Base-by-base conservation (phyloP, 2,113 vertebrate species). In the Mirounga angustirostris region DNA sequence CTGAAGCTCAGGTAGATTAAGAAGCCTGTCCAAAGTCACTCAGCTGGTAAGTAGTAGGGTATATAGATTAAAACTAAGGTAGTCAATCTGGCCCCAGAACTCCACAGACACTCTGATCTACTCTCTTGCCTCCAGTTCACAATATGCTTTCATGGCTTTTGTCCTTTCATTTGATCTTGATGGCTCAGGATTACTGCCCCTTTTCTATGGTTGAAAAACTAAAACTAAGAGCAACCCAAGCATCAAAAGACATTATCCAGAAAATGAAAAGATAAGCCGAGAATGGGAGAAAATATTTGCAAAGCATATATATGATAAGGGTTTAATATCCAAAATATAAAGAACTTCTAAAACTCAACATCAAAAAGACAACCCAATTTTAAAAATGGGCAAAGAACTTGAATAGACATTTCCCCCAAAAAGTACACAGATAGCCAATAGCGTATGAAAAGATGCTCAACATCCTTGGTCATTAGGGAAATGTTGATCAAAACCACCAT, bases 301-400 rank as follows among this genome's bases (percentile, higher is more conserved):
- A 96, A 90, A 67, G 87, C 16, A n/a, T 69, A 14, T 87, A 76
- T 58, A 16, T 96, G 46, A 26, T 91, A 43, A 76, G 65, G 30
- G 10, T 95, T 94, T 96, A 95, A 82, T 56, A 24, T 82, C 54
- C 46, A 85, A 89, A 96, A 93, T 24, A 43, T 71, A 61, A 91
- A 91, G 86, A 74, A 56, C 36, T 78, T 89, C 58, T 94, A 89
- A 91, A 69, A 71, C 24, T 79, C 24, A 52, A 85, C 56, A 76
- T 24, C 81, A 65, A 71, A 81, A 80, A 36, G 15, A 59, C 43
- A 97, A 56, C 24, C 18, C 43, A 89, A 13, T 88, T 95, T 91
- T 30, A 58, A 93, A 96, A 95, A 80, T 76, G 19, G 26, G 14
- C 63, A 88, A 56, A 36, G 16, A 26, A 58, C 58, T 90, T 87